phyloP scores from a whole-genome alignment of 2,888 invertebrate genomes.

The Dascillus cervinus region DNA sequence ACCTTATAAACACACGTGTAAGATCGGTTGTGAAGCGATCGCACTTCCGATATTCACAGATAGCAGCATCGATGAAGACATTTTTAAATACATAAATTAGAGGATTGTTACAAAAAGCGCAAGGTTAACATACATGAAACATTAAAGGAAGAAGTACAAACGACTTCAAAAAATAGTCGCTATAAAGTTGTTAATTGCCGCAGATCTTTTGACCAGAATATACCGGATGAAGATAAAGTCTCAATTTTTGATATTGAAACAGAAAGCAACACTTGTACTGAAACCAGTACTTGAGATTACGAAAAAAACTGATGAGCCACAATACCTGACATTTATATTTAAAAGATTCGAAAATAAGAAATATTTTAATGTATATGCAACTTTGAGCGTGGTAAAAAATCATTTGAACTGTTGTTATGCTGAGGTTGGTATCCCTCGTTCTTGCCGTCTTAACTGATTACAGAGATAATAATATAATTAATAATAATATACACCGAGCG shows the following conservation, averaged over 20 bases:
- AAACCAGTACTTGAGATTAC: slow-evolving; percentile 12
- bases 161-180: slow-evolving; percentile 45
- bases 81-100: slow-evolving; percentile 42
- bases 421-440: too few species aligned
- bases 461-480: too few species aligned
- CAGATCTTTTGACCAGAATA: slow-evolving; percentile 37
- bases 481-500: too few species aligned
- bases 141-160: slow-evolving; percentile 41
- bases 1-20: background rate
- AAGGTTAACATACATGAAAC: slow-evolving; percentile 42
- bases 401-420: too few species aligned
- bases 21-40: too few species aligned
- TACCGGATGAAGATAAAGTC: slow-evolving; percentile 27
- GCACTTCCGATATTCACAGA: background rate
- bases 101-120: slow-evolving; percentile 45
- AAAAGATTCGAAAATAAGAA: too few species aligned
- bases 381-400: too few species aligned
- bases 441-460: too few species aligned
- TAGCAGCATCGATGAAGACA: slow-evolving; percentile 34
- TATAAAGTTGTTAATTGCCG: slow-evolving; percentile 54
- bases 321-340: too few species aligned
- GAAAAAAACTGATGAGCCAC: slow-evolving; percentile 4
- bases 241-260: slow-evolving; percentile 55
- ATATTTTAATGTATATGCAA: too few species aligned
- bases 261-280: slow-evolving; percentile 29